phyloP scores from a whole-genome alignment of 2,797 vertebrate genomes.

The Erpetoichthys calabaricus region DNA sequence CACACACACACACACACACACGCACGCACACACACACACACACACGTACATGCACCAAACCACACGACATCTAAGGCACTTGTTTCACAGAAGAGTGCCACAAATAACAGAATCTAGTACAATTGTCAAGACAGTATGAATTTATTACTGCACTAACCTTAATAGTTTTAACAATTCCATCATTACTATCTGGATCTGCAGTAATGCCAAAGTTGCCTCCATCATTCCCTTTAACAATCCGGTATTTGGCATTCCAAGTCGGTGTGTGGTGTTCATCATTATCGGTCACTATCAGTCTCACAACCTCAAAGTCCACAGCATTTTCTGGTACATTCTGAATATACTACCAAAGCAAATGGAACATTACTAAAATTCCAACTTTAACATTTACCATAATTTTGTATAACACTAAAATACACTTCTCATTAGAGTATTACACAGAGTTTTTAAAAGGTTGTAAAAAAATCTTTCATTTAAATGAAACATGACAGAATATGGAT shows the following conservation, averaged over 20 bases:
- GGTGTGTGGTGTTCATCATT: conserved; percentile 41
- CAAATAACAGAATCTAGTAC: too few relatives aligned
- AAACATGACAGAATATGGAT: too few relatives aligned
- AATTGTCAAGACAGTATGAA: too few relatives aligned
- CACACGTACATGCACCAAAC: too few relatives aligned
- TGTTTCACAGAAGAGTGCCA: too few relatives aligned
- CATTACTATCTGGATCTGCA: conserved; percentile 47
- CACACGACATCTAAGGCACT: too few relatives aligned
- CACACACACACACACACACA: not conserved
- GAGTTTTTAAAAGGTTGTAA: too few relatives aligned
- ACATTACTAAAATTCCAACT: not conserved
- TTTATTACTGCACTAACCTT: too few relatives aligned
- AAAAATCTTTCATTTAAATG: too few relatives aligned
- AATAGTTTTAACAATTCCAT: conserved; percentile 57
- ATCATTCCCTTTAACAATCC: conserved; percentile 49
- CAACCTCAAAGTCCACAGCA: conserved; percentile 27
- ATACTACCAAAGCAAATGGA: conserved; percentile 40
- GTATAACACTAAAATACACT: too few relatives aligned
- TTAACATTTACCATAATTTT: not conserved
- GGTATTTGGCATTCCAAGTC: conserved; percentile 61
- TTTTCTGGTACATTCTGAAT: conserved; percentile 50
- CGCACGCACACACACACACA: not conserved
- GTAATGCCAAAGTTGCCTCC: conserved; percentile 41
- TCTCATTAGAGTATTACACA: not conserved
- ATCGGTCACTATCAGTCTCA: conserved; percentile 49